phyloP scores from a whole-genome alignment of 2,113 vertebrate genomes.

The Zapus hudsonius region DNA sequence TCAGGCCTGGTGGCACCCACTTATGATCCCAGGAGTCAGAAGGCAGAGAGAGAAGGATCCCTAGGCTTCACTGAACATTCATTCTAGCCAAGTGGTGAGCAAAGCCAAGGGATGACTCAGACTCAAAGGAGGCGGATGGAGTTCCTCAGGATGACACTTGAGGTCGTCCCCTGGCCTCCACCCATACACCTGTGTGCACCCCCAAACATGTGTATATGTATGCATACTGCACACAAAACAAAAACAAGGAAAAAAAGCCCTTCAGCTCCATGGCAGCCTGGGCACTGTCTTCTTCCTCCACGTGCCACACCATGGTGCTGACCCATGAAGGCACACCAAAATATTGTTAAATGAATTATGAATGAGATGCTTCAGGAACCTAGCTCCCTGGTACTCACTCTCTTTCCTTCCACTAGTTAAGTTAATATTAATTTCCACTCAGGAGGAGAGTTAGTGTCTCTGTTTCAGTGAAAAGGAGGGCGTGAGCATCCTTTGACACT shows the following conservation, averaged over 20 bases:
- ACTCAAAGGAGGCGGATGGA: not conserved
- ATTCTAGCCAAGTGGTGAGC: no score
- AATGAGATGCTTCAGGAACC: not conserved
- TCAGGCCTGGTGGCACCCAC: no score
- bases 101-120: no score
- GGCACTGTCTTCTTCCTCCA: rapidly evolving
- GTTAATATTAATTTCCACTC: conserved; percentile 12
- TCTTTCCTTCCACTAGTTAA: not conserved
- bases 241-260: not conserved
- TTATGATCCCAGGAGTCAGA: no score
- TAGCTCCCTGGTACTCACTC: not conserved
- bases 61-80: no score
- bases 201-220: not conserved
- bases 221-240: not conserved
- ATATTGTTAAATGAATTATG: not conserved
- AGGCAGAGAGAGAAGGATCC: no score
- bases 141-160: no score
- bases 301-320: rapidly evolving
- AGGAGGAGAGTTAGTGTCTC: not conserved
- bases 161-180: not conserved
- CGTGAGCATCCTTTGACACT: conserved; percentile 4
- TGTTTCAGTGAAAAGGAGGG: not conserved
- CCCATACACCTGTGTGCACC: not conserved
- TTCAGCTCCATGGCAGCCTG: rapidly evolving
- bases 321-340: not conserved